These are phyloP conservation scores for Pristionchus exspectatus DNA, from an alignment of 2,888 invertebrate species.

Conservation along the genomic window DNA sequence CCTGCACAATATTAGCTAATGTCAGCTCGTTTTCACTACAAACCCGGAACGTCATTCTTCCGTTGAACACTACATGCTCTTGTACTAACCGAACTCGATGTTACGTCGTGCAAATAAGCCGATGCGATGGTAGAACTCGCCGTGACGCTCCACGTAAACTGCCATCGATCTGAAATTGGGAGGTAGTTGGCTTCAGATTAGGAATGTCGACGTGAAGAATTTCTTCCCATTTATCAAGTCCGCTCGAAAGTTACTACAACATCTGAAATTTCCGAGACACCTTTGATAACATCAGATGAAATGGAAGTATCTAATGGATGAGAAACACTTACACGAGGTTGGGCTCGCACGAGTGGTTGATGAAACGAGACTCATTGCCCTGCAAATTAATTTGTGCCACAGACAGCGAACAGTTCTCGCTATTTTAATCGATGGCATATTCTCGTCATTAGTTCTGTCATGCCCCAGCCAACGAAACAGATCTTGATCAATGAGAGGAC, in stretches of 20 bases:
- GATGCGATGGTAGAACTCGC: slow-evolving; percentile 52
- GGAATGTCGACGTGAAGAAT: background rate
- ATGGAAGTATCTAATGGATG: background rate
- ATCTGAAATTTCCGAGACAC: too few species aligned
- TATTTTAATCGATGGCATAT: background rate
- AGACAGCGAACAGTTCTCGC: background rate
- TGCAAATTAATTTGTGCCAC: background rate
- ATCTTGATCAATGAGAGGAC: too few species aligned
- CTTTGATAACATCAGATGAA: background rate
- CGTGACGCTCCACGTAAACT: slow-evolving; percentile 44
- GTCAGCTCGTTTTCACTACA: too few species aligned
- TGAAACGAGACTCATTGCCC: slow-evolving; percentile 46
- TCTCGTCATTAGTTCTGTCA: background rate
- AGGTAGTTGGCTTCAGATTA: background rate
- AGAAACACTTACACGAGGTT: slow-evolving; percentile 1
- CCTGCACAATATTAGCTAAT: too few species aligned
- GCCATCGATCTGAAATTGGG: background rate
- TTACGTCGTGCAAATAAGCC: background rate
- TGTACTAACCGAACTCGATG: background rate
- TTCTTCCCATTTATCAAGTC: background rate
- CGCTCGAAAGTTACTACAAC: background rate
- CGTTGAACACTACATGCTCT: background rate
- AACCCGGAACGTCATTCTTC: background rate
- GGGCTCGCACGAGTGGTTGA: slow-evolving; percentile 52
- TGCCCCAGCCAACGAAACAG: too few species aligned